These are phyloP conservation scores for Cephalotes varians DNA, from an alignment of 2,888 invertebrate species.

Conservation along the genomic window DNA sequence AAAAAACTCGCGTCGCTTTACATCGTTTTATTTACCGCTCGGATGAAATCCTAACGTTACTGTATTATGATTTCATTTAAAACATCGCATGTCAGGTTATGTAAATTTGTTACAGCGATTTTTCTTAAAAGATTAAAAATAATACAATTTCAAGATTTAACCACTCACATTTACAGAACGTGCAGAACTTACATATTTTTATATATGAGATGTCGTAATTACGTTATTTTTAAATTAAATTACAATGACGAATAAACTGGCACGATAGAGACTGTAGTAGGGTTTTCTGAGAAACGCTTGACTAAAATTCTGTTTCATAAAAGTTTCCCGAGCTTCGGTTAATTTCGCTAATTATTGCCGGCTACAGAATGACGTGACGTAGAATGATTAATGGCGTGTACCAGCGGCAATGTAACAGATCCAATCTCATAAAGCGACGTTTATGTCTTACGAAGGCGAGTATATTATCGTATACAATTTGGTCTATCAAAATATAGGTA, in stretches of 20 bases:
- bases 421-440: conserved; percentile 42
- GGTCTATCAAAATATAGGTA: background rate
- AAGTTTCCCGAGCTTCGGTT: conserved; percentile 29
- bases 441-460: conserved; percentile 30
- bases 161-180: background rate
- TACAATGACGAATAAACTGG: background rate
- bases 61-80: conserved; percentile 22
- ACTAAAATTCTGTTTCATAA: conserved; percentile 25
- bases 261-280: background rate
- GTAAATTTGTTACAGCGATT: background rate
- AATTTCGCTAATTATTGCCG: conserved; percentile 36
- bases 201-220: background rate
- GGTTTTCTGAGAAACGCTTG: background rate
- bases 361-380: conserved; percentile 39
- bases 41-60: conserved; percentile 3
- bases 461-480: conserved; percentile 8
- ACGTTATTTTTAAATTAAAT: conserved; percentile 1
- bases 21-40: conserved; percentile 18
- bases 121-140: background rate
- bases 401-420: conserved; percentile 5
- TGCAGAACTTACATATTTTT: background rate
- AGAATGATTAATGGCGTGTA: conserved; percentile 47
- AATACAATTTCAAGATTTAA: background rate
- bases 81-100: conserved; percentile 4
- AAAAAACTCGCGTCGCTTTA: background rate